These are phyloP conservation scores for Lysiphlebus fabarum DNA, from an alignment of 1,140 invertebrate genomes.

Conservation along the genomic window DNA sequence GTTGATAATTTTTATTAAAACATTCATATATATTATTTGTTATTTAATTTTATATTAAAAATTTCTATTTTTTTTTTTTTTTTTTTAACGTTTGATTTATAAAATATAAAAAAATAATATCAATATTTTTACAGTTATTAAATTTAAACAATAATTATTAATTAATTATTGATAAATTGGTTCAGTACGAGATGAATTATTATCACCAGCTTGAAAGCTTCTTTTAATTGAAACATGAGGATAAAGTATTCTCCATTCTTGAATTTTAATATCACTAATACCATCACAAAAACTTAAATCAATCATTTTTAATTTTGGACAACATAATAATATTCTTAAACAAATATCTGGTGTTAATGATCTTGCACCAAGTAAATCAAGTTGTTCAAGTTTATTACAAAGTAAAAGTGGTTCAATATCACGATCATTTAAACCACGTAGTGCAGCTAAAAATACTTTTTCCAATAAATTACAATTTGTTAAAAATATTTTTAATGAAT, in stretches of 20 bases:
- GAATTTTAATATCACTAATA: conserved; percentile 67
- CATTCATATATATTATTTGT: neutral
- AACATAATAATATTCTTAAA: conserved; percentile 56
- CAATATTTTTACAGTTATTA: too few relatives aligned
- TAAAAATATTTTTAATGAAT: conserved; percentile 55
- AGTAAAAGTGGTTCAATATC: conserved; percentile 70
- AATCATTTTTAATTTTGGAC: conserved; percentile 66
- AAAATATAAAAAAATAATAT: neutral
- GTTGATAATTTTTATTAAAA: neutral
- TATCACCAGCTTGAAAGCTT: conserved; percentile 43
- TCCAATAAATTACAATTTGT: conserved; percentile 63
- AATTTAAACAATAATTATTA: too few relatives aligned
- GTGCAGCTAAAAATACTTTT: conserved; percentile 74
- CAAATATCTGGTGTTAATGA: conserved; percentile 71
- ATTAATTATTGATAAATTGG: too few relatives aligned
- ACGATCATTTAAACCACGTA: conserved; percentile 73
- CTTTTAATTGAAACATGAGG: conserved; percentile 65
- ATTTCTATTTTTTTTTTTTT: neutral
- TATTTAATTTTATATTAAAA: neutral
- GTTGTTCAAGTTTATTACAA: conserved; percentile 67
- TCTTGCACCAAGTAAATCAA: conserved; percentile 78
- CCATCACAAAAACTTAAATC: conserved; percentile 85
- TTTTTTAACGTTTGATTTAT: neutral
- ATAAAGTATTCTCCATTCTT: conserved; percentile 60
- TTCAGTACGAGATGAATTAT: conserved; percentile 13